These are phyloP conservation scores for Mamestra configurata DNA, from an alignment of 1,140 invertebrate genomes.

Conservation along the genomic window DNA sequence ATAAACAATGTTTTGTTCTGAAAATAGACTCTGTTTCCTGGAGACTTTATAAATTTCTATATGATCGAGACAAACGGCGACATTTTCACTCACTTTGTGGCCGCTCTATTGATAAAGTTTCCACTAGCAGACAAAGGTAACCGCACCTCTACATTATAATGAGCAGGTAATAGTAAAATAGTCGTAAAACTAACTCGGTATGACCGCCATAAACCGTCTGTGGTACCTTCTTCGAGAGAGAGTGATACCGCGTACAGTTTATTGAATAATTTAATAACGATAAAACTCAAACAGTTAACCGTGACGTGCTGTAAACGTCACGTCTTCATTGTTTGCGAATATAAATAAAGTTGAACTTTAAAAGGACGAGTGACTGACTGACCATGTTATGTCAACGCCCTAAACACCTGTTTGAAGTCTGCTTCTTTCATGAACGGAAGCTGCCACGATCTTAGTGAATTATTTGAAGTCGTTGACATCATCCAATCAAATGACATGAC, in stretches of 20 bases:
- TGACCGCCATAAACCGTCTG: slow-evolving; percentile 12
- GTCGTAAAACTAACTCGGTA: slow-evolving; percentile 14
- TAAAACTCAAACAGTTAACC: slow-evolving; percentile 22
- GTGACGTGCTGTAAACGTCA: slow-evolving; percentile 6
- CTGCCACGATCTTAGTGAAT: not conserved
- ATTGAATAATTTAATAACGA: slow-evolving; percentile 13
- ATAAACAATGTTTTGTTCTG: not conserved
- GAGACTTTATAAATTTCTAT: not conserved
- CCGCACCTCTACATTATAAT: not conserved
- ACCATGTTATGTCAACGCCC: slow-evolving; percentile 16
- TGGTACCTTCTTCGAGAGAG: slow-evolving; percentile 8
- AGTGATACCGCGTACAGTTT: slow-evolving; percentile 12
- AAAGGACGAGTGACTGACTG: slow-evolving; percentile 18
- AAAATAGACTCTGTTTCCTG: not conserved
- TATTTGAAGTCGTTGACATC: not conserved
- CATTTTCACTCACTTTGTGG: not conserved
- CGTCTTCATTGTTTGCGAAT: slow-evolving; percentile 24
- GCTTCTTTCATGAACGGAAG: not conserved
- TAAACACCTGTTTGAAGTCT: slow-evolving; percentile 26
- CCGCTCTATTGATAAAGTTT: not conserved
- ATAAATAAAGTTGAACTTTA: slow-evolving; percentile 18
- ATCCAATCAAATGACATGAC: not conserved
- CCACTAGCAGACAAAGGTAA: not conserved
- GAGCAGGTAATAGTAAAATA: slow-evolving; percentile 11
- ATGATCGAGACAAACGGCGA: too few relatives aligned